Conservation (phyloP, 2,113 vertebrate species). For the Etia nguti region DNA sequence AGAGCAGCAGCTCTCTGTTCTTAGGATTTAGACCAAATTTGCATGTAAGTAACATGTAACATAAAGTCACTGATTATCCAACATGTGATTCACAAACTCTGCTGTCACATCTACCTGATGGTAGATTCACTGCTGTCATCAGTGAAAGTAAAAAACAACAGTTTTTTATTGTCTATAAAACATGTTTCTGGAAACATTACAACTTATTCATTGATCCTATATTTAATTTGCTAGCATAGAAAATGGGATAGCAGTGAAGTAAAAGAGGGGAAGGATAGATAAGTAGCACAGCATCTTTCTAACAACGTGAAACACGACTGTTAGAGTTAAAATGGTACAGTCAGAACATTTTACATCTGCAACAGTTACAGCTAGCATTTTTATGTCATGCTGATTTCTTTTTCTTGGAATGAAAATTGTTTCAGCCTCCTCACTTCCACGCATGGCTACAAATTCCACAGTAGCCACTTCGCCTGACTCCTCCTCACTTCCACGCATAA, state of each 20-base stretch:
- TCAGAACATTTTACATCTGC: neutral
- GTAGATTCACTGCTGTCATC: neutral
- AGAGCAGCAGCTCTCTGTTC: neutral
- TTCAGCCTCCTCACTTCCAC: neutral
- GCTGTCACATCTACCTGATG: neutral
- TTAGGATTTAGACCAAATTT: neutral
- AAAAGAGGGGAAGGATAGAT: neutral
- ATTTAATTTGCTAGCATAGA: neutral
- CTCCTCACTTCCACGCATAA: rapidly evolving
- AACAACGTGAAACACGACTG: no score
- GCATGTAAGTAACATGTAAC: neutral
- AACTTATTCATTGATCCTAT: neutral
- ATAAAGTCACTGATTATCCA: neutral
- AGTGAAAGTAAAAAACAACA: neutral
- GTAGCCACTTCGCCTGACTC: rapidly evolving
- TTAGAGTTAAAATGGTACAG: neutral
- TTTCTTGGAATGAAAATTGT: neutral
- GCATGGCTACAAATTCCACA: rapidly evolving
- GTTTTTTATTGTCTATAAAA: neutral
- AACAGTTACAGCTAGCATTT: neutral
- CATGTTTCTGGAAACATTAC: no score
- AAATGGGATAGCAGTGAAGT: neutral
- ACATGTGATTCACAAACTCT: neutral
- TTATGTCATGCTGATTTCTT: neutral
- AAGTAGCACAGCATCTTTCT: neutral